A percentile compares a stretch with the other conserved stretches of the same genome.
Conservation (phyloP, 2,888 invertebrate genomes). For the Ecliptopera silaceata region DNA sequence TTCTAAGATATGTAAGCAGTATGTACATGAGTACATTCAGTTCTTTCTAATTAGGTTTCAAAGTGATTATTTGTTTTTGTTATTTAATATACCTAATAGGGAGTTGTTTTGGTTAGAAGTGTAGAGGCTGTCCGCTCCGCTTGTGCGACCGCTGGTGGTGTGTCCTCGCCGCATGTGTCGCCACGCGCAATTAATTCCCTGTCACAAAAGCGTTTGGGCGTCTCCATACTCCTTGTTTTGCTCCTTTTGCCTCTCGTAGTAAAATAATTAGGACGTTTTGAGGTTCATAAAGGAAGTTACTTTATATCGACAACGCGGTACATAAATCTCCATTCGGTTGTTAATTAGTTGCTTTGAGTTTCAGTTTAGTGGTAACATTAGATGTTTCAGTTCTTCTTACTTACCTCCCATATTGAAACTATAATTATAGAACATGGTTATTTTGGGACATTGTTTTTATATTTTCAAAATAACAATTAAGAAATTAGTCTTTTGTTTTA, state of each 20-base stretch:
- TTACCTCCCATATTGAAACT: conserved; percentile 11
- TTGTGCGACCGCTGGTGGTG: conserved; percentile 32
- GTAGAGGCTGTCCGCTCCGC: conserved; percentile 34
- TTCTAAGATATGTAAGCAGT: too few relatives aligned
- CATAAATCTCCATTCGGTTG: conserved; percentile 80
- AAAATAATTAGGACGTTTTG: conserved; percentile 83
- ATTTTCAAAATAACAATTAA: too few relatives aligned
- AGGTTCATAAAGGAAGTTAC: conserved; percentile 82
- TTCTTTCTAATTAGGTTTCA: not conserved
- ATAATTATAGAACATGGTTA: not conserved
- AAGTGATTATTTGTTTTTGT: too few relatives aligned
- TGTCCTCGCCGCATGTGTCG: conserved; percentile 67
- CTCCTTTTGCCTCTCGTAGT: conserved; percentile 73
- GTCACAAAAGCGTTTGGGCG: conserved; percentile 83
- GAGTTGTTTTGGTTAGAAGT: not conserved
- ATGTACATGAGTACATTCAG: too few relatives aligned
- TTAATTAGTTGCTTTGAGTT: conserved; percentile 70
- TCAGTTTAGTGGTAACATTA: conserved; percentile 50
- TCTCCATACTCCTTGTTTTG: conserved; percentile 75
- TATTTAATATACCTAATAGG: not conserved
- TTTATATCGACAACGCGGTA: conserved; percentile 81
- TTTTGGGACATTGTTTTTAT: conserved; percentile 1
- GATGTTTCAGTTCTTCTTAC: conserved; percentile 37
- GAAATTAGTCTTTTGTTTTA: too few relatives aligned
- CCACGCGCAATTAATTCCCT: conserved; percentile 82